A percentile compares a stretch with the other conserved stretches of the same genome.
phyloP scores from a whole-genome alignment of 2,888 invertebrate genomes.

The Carpatolechia fugitivella region DNA sequence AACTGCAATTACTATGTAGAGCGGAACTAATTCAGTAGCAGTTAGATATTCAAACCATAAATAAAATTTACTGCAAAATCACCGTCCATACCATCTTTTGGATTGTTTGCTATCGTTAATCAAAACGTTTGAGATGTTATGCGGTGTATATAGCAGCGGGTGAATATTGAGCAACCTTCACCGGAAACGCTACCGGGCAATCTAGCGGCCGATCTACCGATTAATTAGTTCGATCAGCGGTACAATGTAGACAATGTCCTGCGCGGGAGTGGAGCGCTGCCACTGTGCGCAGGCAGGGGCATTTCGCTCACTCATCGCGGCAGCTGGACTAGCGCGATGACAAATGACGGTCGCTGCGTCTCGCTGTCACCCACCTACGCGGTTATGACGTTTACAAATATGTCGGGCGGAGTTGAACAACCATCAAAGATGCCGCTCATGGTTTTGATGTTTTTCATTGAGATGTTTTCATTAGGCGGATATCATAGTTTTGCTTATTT shows the following conservation, averaged over 20 bases:
- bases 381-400: constrained; percentile 15
- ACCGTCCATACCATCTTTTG: constrained; percentile 38
- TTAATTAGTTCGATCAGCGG: constrained; percentile 72
- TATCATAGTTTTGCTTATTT: background rate
- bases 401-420: background rate
- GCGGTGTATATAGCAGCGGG: constrained; percentile 48
- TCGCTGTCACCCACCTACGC: constrained; percentile 9
- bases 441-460: background rate
- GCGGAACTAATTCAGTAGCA: background rate
- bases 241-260: constrained; percentile 72
- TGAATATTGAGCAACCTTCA: constrained; percentile 73
- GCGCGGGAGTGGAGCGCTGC: constrained; percentile 34
- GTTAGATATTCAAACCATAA: constrained; percentile 1
- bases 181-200: constrained; percentile 75
- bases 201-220: constrained; percentile 70
- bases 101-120: constrained; percentile 63
- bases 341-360: constrained; percentile 41
- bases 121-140: constrained; percentile 56
- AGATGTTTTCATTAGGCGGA: background rate
- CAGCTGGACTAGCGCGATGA: constrained; percentile 55
- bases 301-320: constrained; percentile 71
- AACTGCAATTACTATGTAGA: background rate
- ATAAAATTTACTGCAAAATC: constrained; percentile 15
- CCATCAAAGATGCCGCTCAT: constrained; percentile 14
- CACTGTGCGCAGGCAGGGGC: constrained; percentile 16